phyloP scores from a whole-genome alignment of 2,113 vertebrate genomes.

The Azemiops feae region DNA sequence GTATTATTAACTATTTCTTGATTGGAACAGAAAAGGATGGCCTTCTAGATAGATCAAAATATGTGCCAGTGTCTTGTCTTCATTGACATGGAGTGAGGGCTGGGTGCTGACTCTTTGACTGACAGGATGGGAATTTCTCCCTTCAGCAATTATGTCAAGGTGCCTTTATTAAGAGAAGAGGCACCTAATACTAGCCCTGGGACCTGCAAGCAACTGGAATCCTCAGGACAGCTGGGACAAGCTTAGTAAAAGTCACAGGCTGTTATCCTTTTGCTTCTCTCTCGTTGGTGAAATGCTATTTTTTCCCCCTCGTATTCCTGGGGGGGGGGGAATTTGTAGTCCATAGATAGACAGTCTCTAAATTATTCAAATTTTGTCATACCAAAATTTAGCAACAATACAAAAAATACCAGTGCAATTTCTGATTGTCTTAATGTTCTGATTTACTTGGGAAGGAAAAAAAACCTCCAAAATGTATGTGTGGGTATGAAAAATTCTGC shows the following conservation, averaged over 20 bases:
- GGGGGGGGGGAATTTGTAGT: background rate
- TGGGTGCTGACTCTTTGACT: background rate
- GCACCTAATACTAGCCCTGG: too few relatives aligned
- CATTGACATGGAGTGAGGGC: background rate
- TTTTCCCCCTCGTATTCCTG: background rate
- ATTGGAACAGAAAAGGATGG: background rate
- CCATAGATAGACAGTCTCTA: background rate
- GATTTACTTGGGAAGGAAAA: background rate
- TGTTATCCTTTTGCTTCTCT: background rate
- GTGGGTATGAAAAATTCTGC: background rate
- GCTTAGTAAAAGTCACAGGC: background rate
- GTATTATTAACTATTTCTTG: slow-evolving; percentile 13
- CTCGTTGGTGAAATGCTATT: background rate
- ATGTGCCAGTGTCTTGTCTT: background rate
- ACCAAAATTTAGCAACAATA: background rate
- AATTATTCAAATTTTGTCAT: background rate
- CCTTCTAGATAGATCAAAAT: background rate
- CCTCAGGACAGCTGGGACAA: background rate
- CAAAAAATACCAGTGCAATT: background rate
- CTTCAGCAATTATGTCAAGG: background rate
- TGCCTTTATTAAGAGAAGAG: background rate
- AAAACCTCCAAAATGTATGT: background rate
- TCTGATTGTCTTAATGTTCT: background rate
- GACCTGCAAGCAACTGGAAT: background rate
- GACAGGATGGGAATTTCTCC: background rate